phyloP scores from a whole-genome alignment of 2,113 vertebrate species.

The Aplodontia rufa region DNA sequence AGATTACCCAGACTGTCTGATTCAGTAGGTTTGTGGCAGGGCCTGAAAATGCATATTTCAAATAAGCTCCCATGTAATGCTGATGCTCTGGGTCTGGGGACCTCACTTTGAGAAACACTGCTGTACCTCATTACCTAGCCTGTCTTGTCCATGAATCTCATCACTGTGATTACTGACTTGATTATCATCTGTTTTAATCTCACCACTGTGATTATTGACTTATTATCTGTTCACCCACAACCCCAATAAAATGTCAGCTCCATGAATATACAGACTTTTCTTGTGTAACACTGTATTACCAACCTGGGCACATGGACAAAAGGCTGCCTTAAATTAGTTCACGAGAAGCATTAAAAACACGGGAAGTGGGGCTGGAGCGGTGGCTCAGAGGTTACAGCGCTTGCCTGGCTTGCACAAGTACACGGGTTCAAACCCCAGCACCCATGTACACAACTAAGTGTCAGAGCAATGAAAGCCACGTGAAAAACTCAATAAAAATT shows the following conservation, averaged over 20 bases:
- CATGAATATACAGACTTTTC: neutral
- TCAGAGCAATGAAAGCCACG: no score
- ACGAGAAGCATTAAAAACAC: neutral
- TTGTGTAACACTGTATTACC: neutral
- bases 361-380: no score
- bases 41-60: neutral
- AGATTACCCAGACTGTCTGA: neutral
- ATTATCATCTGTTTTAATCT: neutral
- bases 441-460: no score
- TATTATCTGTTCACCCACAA: neutral
- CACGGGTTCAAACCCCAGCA: no score
- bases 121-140: neutral
- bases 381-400: no score
- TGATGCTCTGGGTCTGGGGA: neutral
- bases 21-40: neutral
- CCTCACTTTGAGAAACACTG: neutral
- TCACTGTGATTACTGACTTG: neutral
- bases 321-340: neutral
- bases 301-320: neutral
- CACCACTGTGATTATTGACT: neutral
- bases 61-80: neutral
- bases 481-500: no score
- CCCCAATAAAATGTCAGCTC: neutral
- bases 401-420: no score
- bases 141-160: neutral